These are phyloP conservation scores for Antitype chi DNA, from an alignment of 2,888 invertebrate genomes.

Conservation along the genomic window DNA sequence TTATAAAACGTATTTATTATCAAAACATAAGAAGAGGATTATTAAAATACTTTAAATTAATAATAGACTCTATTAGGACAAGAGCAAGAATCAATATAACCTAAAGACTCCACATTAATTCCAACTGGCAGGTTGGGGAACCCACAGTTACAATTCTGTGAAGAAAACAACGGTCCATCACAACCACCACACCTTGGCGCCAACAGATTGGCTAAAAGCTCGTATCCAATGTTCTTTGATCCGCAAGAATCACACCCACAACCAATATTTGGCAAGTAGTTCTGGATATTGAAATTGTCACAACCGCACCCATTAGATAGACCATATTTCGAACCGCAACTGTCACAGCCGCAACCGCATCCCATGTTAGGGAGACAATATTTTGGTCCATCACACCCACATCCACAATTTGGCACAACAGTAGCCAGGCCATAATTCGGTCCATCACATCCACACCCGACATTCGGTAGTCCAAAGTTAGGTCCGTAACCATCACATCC, in stretches of 20 bases:
- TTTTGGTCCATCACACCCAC: slow-evolving; percentile 30
- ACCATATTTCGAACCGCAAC: not conserved
- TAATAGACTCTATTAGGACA: slow-evolving; percentile 62
- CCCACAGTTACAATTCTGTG: slow-evolving; percentile 32
- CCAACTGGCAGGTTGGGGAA: slow-evolving; percentile 71
- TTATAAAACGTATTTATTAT: not conserved
- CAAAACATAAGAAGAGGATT: not conserved
- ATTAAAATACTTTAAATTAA: slow-evolving; percentile 28
- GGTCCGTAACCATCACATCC: slow-evolving; percentile 21
- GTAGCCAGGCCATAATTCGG: not conserved
- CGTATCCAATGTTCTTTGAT: slow-evolving; percentile 36
- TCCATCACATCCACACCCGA: slow-evolving; percentile 27
- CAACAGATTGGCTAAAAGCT: slow-evolving; percentile 35
- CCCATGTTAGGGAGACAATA: slow-evolving; percentile 4
- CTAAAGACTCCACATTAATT: slow-evolving; percentile 72
- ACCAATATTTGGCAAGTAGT: slow-evolving; percentile 21
- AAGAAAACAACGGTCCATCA: slow-evolving; percentile 21
- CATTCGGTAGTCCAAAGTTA: slow-evolving; percentile 4
- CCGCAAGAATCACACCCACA: slow-evolving; percentile 42
- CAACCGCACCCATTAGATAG: slow-evolving; percentile 24
- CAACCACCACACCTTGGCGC: slow-evolving; percentile 27
- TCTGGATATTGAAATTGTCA: slow-evolving; percentile 30
- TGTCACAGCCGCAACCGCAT: slow-evolving; percentile 26
- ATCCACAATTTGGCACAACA: slow-evolving; percentile 18
- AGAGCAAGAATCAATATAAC: slow-evolving; percentile 43